A percentile compares a stretch with the other conserved stretches of the same genome.
Evolutionary conservation across 2,113 vertebrate species (phyloP).

Genomic region (Illadopsis cleaveri): DNA sequence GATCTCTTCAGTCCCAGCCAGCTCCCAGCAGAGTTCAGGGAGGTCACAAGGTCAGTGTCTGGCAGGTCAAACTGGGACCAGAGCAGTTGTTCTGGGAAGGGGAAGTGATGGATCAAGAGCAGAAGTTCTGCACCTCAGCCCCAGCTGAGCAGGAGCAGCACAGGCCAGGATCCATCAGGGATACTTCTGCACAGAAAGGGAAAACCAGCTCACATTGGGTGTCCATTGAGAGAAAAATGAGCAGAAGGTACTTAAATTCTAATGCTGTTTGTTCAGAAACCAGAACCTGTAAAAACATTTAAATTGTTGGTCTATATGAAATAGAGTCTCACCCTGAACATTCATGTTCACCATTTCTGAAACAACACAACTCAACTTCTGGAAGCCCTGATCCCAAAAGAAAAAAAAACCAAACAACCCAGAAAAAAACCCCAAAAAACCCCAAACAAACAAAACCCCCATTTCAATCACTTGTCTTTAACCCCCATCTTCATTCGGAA

Average conservation of each 20-base stretch:
- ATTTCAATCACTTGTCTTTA: neutral
- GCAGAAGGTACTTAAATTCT: neutral
- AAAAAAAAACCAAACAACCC: neutral
- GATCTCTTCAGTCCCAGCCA: no score
- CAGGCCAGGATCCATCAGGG: neutral
- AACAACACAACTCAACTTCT: neutral
- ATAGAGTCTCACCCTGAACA: neutral
- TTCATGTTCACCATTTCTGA: neutral
- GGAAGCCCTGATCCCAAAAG: neutral
- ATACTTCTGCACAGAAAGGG: neutral
- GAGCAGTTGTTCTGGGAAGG: neutral
- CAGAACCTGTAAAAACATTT: neutral
- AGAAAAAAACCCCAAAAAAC: neutral
- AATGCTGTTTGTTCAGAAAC: neutral
- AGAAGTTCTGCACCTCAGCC: neutral
- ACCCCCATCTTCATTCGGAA: neutral
- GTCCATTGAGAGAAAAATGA: neutral
- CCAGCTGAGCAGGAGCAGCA: neutral
- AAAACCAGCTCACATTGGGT: neutral
- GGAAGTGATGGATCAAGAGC: neutral
- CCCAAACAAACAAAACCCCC: neutral
- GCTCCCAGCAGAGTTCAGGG: neutral
- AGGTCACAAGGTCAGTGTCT: neutral
- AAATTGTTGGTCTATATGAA: rapidly evolving
- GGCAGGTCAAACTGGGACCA: neutral